These are phyloP conservation scores for Subacronicta megacephala DNA, from an alignment of 2,888 invertebrate species.

Conservation along the genomic window DNA sequence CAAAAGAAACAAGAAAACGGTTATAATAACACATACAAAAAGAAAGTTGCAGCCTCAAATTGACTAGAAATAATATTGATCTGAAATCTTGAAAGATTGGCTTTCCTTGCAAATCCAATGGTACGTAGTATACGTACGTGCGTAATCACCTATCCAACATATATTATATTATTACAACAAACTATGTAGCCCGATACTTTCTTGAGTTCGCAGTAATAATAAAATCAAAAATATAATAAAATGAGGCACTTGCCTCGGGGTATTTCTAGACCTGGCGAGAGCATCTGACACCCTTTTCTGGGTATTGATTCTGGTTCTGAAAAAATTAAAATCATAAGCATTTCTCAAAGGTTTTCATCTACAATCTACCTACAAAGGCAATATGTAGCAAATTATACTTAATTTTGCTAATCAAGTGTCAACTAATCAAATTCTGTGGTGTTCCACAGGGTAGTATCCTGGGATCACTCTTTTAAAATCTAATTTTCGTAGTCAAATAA, in stretches of 20 bases:
- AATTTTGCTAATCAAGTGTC: too few relatives aligned
- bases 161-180: neutral
- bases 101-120: too few relatives aligned
- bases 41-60: too few relatives aligned
- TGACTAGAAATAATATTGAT: too few relatives aligned
- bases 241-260: conserved; percentile 50
- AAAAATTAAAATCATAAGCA: conserved; percentile 32
- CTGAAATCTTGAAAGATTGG: too few relatives aligned
- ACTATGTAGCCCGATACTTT: conserved; percentile 35
- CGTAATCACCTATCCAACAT: too few relatives aligned
- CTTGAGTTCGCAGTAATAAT: conserved; percentile 7
- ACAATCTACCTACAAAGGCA: neutral
- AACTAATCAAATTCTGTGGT: conserved; percentile 1
- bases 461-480: too few relatives aligned
- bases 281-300: conserved; percentile 35
- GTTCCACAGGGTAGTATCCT: conserved; percentile 3
- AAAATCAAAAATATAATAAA: conserved; percentile 37
- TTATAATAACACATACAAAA: too few relatives aligned
- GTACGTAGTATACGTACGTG: too few relatives aligned
- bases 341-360: neutral
- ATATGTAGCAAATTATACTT: neutral
- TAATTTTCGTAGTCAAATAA: too few relatives aligned
- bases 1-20: too few relatives aligned
- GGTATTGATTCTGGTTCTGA: conserved; percentile 48
- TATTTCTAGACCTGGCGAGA: conserved; percentile 50